These are phyloP conservation scores for Spea hammondii DNA, from an alignment of 2,797 vertebrate genomes.

Conservation along the genomic window DNA sequence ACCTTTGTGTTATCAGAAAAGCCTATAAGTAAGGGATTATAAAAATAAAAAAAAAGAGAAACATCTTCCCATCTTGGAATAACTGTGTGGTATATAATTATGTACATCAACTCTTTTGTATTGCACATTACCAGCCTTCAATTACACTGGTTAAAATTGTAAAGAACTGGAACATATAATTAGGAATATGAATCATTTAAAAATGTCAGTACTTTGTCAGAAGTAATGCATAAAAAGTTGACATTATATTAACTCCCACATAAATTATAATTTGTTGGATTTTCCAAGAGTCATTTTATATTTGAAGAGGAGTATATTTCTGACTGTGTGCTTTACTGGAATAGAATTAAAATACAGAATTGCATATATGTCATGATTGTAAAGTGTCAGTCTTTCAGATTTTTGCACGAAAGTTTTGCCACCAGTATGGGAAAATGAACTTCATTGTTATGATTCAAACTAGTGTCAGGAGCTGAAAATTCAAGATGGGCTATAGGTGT, in stretches of 20 bases:
- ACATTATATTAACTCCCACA: conserved; percentile 10
- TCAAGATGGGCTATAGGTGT: too few relatives aligned
- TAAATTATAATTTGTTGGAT: not conserved
- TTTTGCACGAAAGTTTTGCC: too few relatives aligned
- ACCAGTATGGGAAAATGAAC: too few relatives aligned
- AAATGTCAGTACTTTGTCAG: conserved; percentile 10
- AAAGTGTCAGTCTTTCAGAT: too few relatives aligned
- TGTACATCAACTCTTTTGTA: not conserved
- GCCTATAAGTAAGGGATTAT: too few relatives aligned
- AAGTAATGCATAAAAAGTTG: conserved; percentile 1
- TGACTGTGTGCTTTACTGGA: not conserved
- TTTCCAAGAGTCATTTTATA: not conserved
- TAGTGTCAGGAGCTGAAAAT: too few relatives aligned
- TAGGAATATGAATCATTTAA: conserved; percentile 19
- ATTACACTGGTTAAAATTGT: conserved; percentile 12
- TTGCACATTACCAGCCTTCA: not conserved
- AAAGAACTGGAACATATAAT: conserved; percentile 12
- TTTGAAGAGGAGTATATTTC: not conserved
- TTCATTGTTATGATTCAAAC: too few relatives aligned
- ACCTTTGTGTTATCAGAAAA: too few relatives aligned
- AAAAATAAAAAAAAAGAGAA: not conserved
- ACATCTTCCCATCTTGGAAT: not conserved
- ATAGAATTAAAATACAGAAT: not conserved
- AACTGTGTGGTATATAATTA: not conserved
- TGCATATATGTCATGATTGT: too few relatives aligned